A percentile compares a stretch with the other conserved stretches of the same genome.
Conservation (phyloP, 2,113 vertebrate species). For the Nothoprocta pentlandii region DNA sequence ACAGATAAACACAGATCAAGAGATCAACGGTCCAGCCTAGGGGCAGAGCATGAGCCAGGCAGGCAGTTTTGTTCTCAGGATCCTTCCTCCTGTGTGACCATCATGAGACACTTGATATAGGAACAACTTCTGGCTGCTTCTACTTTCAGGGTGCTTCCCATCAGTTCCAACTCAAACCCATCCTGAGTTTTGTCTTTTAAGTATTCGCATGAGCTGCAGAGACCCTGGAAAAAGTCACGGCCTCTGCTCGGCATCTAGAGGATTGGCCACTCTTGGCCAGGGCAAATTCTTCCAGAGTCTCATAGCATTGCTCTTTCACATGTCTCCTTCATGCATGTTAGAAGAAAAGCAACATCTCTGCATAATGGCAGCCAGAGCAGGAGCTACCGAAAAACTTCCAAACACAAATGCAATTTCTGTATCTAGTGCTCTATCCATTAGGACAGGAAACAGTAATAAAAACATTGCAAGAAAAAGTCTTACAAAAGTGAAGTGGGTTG, state of each 20-base stretch:
- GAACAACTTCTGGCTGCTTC: background rate
- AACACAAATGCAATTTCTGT: background rate
- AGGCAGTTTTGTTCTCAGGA: background rate
- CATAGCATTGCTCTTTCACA: background rate
- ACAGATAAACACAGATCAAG: background rate
- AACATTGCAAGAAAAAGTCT: background rate
- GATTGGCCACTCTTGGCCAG: background rate
- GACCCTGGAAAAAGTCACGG: background rate
- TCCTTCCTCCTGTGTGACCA: background rate
- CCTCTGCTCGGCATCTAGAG: background rate
- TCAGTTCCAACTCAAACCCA: background rate
- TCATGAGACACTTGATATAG: background rate
- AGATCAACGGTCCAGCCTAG: fast-evolving
- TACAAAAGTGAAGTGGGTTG: background rate
- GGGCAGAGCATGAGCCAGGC: background rate
- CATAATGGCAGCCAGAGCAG: background rate
- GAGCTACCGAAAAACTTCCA: background rate
- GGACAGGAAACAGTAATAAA: background rate
- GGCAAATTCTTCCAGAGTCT: background rate
- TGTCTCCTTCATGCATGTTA: background rate
- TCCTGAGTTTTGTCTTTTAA: background rate
- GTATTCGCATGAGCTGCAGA: background rate
- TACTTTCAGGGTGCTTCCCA: background rate
- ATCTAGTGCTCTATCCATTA: background rate
- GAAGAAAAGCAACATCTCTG: background rate